Percentiles rank a stretch among this genome's conserved stretches.
Conservation (phyloP, 2,797 vertebrate species). For the Octomys mimax region DNA sequence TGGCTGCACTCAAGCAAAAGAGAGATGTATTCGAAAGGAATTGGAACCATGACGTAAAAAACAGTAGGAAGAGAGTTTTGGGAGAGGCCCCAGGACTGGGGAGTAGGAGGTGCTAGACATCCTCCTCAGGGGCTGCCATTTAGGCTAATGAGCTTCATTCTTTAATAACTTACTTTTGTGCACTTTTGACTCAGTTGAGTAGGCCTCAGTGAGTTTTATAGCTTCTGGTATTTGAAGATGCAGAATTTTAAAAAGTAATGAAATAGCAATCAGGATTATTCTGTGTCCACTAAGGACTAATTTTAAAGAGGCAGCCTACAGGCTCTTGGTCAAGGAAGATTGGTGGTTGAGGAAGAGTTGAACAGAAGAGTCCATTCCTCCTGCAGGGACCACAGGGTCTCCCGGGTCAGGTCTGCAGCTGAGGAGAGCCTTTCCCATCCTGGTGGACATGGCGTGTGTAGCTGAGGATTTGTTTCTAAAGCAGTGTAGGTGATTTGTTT, state of each 20-base stretch:
- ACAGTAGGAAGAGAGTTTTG: background rate
- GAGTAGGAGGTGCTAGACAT: no score
- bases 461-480: background rate
- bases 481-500: background rate
- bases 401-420: background rate
- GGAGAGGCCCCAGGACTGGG: background rate
- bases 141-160: background rate
- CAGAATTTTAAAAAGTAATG: background rate
- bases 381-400: background rate
- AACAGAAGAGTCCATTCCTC: no score
- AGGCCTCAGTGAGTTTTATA: background rate
- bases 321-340: no score
- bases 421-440: background rate
- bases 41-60: background rate
- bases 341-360: background rate
- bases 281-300: background rate
- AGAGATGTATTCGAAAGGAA: background rate
- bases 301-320: background rate
- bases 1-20: background rate
- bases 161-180: background rate
- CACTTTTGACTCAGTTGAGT: background rate
- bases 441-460: fast-evolving
- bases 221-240: background rate
- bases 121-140: background rate
- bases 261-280: background rate